phyloP scores from a whole-genome alignment of 2,888 invertebrate species.

The Brachynemurus nebulosus region DNA sequence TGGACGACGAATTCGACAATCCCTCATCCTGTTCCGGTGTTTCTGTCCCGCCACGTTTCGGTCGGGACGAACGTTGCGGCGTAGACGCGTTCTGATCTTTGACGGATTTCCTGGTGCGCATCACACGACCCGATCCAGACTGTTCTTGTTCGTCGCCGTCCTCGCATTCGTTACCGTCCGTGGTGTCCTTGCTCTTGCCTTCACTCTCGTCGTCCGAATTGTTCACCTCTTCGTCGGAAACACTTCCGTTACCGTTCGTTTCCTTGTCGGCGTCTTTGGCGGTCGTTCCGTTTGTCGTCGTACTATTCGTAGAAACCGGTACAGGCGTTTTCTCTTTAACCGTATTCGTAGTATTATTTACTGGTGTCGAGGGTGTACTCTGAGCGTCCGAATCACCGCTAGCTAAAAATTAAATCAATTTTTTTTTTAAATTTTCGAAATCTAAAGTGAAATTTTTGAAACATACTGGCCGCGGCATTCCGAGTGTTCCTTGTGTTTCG shows the following conservation, averaged over 20 bases:
- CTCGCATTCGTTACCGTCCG: slow-evolving; percentile 44
- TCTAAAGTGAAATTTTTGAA: no score
- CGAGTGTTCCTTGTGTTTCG: slow-evolving; percentile 78
- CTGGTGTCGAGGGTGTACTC: background rate
- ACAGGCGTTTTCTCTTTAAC: slow-evolving; percentile 29
- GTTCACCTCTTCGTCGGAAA: slow-evolving; percentile 54
- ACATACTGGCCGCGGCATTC: slow-evolving; percentile 3
- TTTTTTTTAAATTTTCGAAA: no score
- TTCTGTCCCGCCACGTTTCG: slow-evolving; percentile 45
- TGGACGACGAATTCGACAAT: background rate
- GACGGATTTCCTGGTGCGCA: slow-evolving; percentile 71
- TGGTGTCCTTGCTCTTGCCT: slow-evolving; percentile 55
- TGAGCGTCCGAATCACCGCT: slow-evolving; percentile 2
- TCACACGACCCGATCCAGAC: slow-evolving; percentile 72
- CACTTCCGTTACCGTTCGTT: background rate
- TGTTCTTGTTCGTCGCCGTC: slow-evolving; percentile 79
- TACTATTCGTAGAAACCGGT: slow-evolving; percentile 9
- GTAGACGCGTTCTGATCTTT: slow-evolving; percentile 43
- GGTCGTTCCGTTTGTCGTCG: background rate
- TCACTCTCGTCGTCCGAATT: slow-evolving; percentile 93
- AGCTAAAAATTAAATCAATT: no score
- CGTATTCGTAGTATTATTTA: slow-evolving; percentile 19
- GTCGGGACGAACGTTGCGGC: slow-evolving; percentile 30
- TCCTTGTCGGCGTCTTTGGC: slow-evolving; percentile 6
- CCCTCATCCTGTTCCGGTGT: slow-evolving; percentile 37